A percentile compares a stretch with the other conserved stretches of the same genome.
Conservation (phyloP, 2,113 vertebrate species). For the Meles meles region DNA sequence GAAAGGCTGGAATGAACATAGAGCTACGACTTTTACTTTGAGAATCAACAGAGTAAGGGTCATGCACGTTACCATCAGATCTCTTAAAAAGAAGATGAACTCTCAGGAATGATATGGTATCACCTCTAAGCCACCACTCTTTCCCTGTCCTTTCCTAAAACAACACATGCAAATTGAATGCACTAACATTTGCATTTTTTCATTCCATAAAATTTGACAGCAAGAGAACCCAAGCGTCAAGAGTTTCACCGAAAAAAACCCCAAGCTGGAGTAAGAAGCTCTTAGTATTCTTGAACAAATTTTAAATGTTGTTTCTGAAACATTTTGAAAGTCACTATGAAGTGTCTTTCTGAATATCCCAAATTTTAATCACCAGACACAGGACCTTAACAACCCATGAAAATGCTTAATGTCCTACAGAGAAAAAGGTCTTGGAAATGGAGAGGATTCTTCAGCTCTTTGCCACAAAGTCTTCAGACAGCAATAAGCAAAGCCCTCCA, state of each 20-base stretch:
- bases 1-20: background rate
- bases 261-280: background rate
- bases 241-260: background rate
- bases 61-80: too few relatives aligned
- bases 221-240: background rate
- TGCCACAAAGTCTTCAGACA: background rate
- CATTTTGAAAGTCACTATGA: background rate
- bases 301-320: background rate
- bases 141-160: background rate
- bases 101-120: background rate
- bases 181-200: background rate
- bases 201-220: background rate
- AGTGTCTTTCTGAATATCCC: background rate
- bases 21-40: background rate
- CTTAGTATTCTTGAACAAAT: background rate
- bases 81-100: background rate
- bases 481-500: background rate
- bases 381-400: background rate
- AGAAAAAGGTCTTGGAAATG: background rate
- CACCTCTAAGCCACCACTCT: background rate
- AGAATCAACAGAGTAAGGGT: background rate
- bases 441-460: background rate
- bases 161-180: background rate
- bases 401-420: background rate
- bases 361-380: background rate